Conservation (phyloP, 2,888 invertebrate genomes). For the Polyommatus icarus region DNA sequence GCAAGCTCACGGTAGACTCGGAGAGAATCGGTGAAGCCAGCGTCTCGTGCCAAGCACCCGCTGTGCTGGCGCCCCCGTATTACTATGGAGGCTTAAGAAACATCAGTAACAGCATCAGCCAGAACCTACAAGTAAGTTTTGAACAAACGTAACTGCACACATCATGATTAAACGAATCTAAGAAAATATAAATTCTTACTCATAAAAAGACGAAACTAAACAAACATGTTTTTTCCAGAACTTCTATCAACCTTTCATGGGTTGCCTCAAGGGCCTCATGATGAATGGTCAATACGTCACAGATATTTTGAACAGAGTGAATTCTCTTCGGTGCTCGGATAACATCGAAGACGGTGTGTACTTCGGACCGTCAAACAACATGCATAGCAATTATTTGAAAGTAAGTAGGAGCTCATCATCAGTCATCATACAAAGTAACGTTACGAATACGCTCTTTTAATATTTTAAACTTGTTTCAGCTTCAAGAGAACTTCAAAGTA, state of each 20-base stretch:
- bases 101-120: constrained; percentile 56
- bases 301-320: constrained; percentile 78
- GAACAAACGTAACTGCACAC: not conserved
- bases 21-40: constrained; percentile 75
- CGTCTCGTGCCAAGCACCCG: constrained; percentile 66
- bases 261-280: constrained; percentile 89
- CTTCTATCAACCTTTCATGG: constrained; percentile 86
- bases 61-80: constrained; percentile 85
- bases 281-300: constrained; percentile 85
- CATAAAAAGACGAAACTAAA: constrained; percentile 31
- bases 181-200: not conserved
- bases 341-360: constrained; percentile 90
- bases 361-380: constrained; percentile 84
- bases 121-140: constrained; percentile 53
- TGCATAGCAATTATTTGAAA: constrained; percentile 85
- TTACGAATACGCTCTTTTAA: not conserved
- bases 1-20: constrained; percentile 85
- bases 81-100: constrained; percentile 89
- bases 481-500: constrained; percentile 87
- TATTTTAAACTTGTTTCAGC: constrained; percentile 49
- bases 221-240: constrained; percentile 62
- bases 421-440: not conserved
- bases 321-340: constrained; percentile 89
- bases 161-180: not conserved
- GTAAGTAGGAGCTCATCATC: constrained; percentile 50